A percentile compares a stretch with the other conserved stretches of the same genome.
Conservation (phyloP, 2,113 vertebrate genomes). For the Eleginops maclovinus region DNA sequence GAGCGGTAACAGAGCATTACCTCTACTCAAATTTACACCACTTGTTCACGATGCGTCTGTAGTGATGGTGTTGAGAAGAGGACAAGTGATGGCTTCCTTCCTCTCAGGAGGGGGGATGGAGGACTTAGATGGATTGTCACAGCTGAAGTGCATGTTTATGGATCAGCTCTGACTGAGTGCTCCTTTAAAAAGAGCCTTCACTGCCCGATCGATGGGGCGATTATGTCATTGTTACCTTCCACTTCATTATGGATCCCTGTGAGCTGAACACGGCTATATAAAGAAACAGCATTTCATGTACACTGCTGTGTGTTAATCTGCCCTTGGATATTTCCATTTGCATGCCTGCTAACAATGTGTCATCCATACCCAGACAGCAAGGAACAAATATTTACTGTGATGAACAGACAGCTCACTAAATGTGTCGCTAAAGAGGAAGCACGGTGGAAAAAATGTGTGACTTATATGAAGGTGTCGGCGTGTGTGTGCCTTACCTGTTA, state of each 20-base stretch:
- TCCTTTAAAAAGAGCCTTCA: slow-evolving; percentile 45
- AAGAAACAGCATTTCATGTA: slow-evolving; percentile 4
- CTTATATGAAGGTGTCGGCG: not conserved
- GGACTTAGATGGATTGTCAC: slow-evolving; percentile 20
- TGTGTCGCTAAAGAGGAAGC: slow-evolving; percentile 43
- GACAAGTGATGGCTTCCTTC: slow-evolving; percentile 35
- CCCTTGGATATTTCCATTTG: slow-evolving; percentile 36
- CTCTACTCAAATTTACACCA: slow-evolving; percentile 19
- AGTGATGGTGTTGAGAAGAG: slow-evolving; percentile 7
- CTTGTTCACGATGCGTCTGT: slow-evolving; percentile 23
- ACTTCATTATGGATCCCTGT: slow-evolving; percentile 47
- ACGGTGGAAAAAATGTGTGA: slow-evolving; percentile 30
- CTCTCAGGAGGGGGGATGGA: slow-evolving; percentile 38
- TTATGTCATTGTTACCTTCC: slow-evolving; percentile 60
- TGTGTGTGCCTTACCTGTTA: slow-evolving; percentile 87
- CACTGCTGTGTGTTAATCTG: slow-evolving; percentile 37
- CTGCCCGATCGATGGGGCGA: slow-evolving; percentile 48
- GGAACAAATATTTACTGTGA: slow-evolving; percentile 64
- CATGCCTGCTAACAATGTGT: slow-evolving; percentile 38
- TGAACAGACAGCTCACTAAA: slow-evolving; percentile 64
- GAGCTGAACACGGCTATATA: slow-evolving; percentile 11
- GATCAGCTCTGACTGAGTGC: slow-evolving; percentile 60
- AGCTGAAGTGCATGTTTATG: slow-evolving; percentile 56
- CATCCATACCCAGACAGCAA: slow-evolving; percentile 36
- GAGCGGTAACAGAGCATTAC: slow-evolving; percentile 31